phyloP scores from a whole-genome alignment of 2,797 vertebrate species.

The Lepus townsendii region DNA sequence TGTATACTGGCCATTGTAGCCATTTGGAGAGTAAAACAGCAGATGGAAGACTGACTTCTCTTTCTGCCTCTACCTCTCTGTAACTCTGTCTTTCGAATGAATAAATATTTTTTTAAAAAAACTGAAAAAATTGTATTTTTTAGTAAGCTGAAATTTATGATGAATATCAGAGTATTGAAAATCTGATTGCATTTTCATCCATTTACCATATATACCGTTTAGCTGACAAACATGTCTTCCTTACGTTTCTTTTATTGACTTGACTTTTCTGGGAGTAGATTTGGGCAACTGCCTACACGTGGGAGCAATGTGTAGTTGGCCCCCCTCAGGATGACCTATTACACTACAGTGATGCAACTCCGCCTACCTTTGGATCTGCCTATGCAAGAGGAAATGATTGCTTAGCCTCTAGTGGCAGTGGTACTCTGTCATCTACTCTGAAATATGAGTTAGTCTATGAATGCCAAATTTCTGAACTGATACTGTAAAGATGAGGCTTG shows the following conservation, averaged over 20 bases:
- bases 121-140: not conserved
- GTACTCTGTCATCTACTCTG: not conserved
- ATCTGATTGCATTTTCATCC: not conserved
- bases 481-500: not conserved
- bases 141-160: conserved; percentile 8
- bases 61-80: no score
- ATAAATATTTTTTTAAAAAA: no score
- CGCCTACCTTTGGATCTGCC: not conserved
- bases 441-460: not conserved
- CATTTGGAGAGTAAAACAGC: no score
- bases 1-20: not conserved
- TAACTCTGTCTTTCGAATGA: no score
- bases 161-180: not conserved
- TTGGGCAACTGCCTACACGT: not conserved
- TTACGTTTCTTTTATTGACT: not conserved
- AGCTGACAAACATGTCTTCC: not conserved
- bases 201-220: not conserved
- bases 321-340: not conserved
- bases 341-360: not conserved
- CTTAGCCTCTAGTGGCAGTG: not conserved
- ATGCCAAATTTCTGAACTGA: not conserved
- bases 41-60: no score
- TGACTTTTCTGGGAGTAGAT: not conserved
- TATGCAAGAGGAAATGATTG: not conserved
- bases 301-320: rapidly evolving